Evolutionary conservation across 2,113 vertebrate species (phyloP).

Genomic region (Otis tarda): DNA sequence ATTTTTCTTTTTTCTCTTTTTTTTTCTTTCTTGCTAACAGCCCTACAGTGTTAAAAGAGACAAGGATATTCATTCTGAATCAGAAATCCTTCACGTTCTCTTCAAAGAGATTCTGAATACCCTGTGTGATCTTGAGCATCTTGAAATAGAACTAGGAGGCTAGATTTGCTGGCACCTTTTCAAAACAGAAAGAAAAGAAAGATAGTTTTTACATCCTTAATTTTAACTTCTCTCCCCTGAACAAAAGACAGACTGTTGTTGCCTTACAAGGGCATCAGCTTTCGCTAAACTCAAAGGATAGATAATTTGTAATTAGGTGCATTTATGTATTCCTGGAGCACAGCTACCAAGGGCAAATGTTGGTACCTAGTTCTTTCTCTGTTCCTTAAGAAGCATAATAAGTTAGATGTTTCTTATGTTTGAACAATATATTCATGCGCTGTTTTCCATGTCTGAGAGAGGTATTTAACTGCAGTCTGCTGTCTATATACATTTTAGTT

Average conservation of each 20-base stretch:
- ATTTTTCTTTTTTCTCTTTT: too few species aligned
- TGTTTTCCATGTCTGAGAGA: background rate
- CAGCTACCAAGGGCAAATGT: background rate
- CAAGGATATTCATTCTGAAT: background rate
- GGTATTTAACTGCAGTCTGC: background rate
- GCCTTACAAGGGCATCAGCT: background rate
- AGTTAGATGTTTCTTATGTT: background rate
- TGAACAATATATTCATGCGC: background rate
- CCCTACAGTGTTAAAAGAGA: background rate
- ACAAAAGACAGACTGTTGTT: background rate
- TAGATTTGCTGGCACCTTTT: background rate
- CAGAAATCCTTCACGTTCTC: background rate
- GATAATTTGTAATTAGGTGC: background rate
- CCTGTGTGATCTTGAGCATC: background rate
- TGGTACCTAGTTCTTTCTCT: background rate
- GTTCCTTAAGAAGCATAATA: background rate
- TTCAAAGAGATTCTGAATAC: background rate
- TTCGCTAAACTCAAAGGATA: background rate
- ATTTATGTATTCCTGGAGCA: background rate
- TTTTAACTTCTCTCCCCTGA: background rate
- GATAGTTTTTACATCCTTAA: background rate
- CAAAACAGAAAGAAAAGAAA: background rate
- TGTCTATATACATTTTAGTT: background rate
- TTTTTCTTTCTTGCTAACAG: background rate
- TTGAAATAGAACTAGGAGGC: background rate